Base-by-base conservation (phyloP, 2,888 invertebrate species). In the Synergus laeviventris region DNA sequence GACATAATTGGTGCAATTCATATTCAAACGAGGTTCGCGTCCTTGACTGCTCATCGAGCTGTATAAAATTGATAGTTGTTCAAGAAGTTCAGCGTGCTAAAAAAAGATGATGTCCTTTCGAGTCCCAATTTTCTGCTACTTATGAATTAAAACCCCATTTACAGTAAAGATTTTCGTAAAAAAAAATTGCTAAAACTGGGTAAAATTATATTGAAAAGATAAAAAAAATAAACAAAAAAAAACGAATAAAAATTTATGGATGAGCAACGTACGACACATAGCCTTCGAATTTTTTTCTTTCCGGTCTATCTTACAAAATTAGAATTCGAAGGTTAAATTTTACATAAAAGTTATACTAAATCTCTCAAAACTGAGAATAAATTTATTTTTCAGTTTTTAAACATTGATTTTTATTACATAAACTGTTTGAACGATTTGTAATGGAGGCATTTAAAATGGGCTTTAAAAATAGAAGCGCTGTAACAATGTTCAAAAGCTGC, bases 1-100 rank as follows among this genome's bases (percentile, higher is more conserved):
- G 89, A 85, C 83, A 87, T 89, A 88, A 89, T 89, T 87, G 88
- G 85, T 83, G 83, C 88, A 88, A 90, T 90, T 90, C 87, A 87
- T 88, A 89, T 89, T 89, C 87, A 89, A 89, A 90, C 87, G 87
- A 87, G 86, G 84, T 84, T 82, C 82, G 80, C 84, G 87, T 81
- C 87, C 87, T 87, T 87, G 87, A 84, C 83, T 85, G 83, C 73
- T 86, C 84, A 84, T 85, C 81, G 79, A 75, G 78, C 77, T 70
- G 49, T 75, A 56, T 74, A 70, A 66, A 78, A 79, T 80, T 80
- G 36, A 75, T 62, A 70, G 38, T 78, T 62, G 54, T 83, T 83
- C 81, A 78, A 76, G 77, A 79, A 78, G 74, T 74, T 42, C 76
- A 60, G 73, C 73, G 42, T 49, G 36, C 70, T 49, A 49, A 70